These are phyloP conservation scores for Hypotaenidia okinawae DNA, from an alignment of 2,797 vertebrate species.

Conservation along the genomic window DNA sequence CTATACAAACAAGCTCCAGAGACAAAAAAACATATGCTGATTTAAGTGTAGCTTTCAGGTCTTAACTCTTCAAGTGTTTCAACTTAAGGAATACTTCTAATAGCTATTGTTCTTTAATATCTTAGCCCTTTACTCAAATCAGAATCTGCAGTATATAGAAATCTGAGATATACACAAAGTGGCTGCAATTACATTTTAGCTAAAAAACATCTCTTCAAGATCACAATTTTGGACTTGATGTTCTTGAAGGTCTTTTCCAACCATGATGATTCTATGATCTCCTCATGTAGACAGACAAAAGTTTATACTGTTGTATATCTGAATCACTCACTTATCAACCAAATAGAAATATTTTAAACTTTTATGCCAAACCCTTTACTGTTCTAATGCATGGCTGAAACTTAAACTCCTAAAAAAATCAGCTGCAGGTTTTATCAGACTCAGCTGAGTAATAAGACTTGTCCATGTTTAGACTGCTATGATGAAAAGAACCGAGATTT, in stretches of 20 bases:
- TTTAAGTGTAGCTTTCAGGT: neutral
- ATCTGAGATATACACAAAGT: neutral
- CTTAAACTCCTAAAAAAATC: neutral
- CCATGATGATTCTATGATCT: too few species aligned
- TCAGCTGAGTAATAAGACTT: neutral
- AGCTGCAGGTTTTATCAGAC: neutral
- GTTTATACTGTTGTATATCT: neutral
- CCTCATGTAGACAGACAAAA: neutral
- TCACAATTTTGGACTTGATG: too few species aligned
- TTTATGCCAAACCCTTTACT: neutral
- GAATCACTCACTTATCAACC: neutral
- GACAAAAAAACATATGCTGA: neutral
- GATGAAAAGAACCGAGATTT: neutral
- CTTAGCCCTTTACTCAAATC: neutral
- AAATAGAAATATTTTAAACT: neutral
- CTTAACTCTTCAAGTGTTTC: neutral
- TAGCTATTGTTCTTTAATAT: neutral
- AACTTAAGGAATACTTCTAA: neutral
- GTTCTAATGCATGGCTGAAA: neutral
- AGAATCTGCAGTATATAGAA: neutral
- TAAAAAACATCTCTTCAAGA: neutral
- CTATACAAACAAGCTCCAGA: neutral
- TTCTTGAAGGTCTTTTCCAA: too few species aligned
- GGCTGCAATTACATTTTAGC: neutral
- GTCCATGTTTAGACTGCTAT: neutral